A percentile compares a stretch with the other conserved stretches of the same genome.
phyloP scores from a whole-genome alignment of 1,140 invertebrate species.

The Penaeus japonicus region DNA sequence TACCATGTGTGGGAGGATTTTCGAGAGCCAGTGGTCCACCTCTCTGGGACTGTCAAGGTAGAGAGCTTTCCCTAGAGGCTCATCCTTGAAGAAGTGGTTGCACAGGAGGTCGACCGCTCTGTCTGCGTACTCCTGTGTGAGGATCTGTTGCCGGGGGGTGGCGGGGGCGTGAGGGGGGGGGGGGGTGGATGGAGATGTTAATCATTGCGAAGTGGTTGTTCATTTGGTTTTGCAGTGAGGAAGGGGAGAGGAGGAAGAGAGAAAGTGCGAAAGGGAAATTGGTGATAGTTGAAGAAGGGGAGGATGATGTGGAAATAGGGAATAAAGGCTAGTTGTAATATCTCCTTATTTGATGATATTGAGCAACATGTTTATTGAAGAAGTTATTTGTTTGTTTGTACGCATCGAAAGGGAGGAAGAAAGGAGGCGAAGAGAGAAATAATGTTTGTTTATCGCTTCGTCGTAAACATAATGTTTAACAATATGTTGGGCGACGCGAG shows the following conservation, averaged over 20 bases:
- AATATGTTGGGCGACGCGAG: neutral
- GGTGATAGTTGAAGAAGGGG: neutral
- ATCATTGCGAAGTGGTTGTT: neutral
- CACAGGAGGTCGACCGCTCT: slow-evolving; percentile 61
- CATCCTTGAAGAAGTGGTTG: slow-evolving; percentile 61
- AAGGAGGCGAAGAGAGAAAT: too few species aligned
- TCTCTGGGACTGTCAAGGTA: slow-evolving; percentile 57
- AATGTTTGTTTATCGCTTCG: too few species aligned
- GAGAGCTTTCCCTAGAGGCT: slow-evolving; percentile 57
- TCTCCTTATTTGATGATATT: too few species aligned
- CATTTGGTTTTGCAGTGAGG: neutral
- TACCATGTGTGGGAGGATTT: slow-evolving; percentile 58
- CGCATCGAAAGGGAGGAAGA: too few species aligned
- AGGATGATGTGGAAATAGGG: neutral
- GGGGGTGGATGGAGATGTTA: neutral
- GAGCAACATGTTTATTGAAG: too few species aligned
- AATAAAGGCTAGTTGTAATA: neutral
- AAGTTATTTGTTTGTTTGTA: too few species aligned
- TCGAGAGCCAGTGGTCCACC: slow-evolving; percentile 59
- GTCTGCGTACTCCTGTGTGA: slow-evolving; percentile 57
- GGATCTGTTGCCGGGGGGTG: slow-evolving; percentile 8
- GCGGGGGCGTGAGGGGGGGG: neutral
- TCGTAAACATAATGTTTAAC: too few species aligned
- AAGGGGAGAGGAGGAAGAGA: neutral
- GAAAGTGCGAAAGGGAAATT: neutral